Evolutionary conservation across 2,888 invertebrate genomes (phyloP), one percentile per base, ranked within the genome.

Genomic region (Pecten maximus): DNA sequence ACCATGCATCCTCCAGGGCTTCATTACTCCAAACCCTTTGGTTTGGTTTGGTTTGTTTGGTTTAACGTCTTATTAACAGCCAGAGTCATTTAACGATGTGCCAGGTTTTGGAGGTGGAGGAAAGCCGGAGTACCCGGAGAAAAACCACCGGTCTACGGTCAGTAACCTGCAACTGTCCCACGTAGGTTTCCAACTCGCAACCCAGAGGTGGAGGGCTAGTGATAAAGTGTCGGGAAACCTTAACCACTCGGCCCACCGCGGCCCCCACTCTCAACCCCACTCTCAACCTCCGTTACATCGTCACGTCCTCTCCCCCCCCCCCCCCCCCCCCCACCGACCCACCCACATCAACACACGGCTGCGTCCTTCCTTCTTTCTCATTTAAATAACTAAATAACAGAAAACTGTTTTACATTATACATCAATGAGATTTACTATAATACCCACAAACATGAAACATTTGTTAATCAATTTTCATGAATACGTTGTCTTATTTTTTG

Each of bases 381-480:
- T 6, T 10, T 44, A 10, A 12, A 44, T 44, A 44, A 44, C 44
- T 44, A 10, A 44, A 44, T n/a, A n/a, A n/a, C 12, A 44, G 15
- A 60, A 1, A 74, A 23, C 10, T n/a, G n/a, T 74, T 74, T 0
- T 74, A 35, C 35, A 35, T 74, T 35, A 74, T 28, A 35, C 74
- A 35, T 74, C 35, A 74, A 74, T 4, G 23, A 4, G 28, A 28
- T 44, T 44, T n/a, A 6, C 74, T 8, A 8, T 3, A 35, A 6
- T 35, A 74, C 0, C 23, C 8, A 28, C 44, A 19, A 19, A 54
- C n/a, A 54, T 6, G 54, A 3, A 54, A 54, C 54, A 23, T 54
- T 54, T 54, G 23, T 54, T 23, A 74, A 74, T 74, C 74, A 74
- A 74, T 74, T 15, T 74, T 74, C 74, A 74, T 35, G 74, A 74